Conservation (phyloP, 2,888 invertebrate species). For the Agrotis segetum region DNA sequence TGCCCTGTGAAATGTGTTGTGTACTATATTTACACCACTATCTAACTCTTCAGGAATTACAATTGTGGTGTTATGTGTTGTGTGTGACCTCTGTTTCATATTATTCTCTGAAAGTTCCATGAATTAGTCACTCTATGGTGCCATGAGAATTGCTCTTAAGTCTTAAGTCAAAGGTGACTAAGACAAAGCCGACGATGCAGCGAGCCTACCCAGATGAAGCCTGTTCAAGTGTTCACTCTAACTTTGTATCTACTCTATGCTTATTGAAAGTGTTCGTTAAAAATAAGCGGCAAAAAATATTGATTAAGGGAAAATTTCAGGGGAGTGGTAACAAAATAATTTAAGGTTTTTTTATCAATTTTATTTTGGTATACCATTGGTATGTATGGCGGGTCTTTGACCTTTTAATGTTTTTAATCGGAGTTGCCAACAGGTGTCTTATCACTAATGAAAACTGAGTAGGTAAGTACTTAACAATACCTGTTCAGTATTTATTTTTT, state of each 20-base stretch:
- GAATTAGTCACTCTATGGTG: too few relatives aligned
- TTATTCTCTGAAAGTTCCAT: neutral
- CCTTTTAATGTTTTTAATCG: conserved; percentile 1
- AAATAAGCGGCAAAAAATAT: neutral
- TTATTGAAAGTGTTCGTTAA: conserved; percentile 6
- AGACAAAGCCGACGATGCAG: too few relatives aligned
- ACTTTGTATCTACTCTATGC: conserved; percentile 21
- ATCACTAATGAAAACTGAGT: conserved; percentile 9
- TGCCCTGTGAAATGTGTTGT: too few relatives aligned
- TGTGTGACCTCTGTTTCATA: conserved; percentile 21
- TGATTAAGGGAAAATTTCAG: neutral
- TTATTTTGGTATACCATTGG: neutral
- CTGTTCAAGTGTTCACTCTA: too few relatives aligned
- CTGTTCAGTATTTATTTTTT: conserved; percentile 4
- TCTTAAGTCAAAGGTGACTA: too few relatives aligned
- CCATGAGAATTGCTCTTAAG: too few relatives aligned
- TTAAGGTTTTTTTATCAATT: neutral
- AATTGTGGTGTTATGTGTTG: too few relatives aligned
- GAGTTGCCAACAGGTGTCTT: conserved; percentile 4
- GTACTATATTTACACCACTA: too few relatives aligned
- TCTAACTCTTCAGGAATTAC: too few relatives aligned
- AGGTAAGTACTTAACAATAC: conserved; percentile 12
- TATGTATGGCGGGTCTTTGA: neutral
- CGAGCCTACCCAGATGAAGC: too few relatives aligned
- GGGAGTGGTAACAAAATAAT: conserved; percentile 25